Percentiles rank a stretch among this genome's conserved stretches.
phyloP scores from a whole-genome alignment of 2,888 invertebrate genomes.

The Nesidiocoris tenuis region DNA sequence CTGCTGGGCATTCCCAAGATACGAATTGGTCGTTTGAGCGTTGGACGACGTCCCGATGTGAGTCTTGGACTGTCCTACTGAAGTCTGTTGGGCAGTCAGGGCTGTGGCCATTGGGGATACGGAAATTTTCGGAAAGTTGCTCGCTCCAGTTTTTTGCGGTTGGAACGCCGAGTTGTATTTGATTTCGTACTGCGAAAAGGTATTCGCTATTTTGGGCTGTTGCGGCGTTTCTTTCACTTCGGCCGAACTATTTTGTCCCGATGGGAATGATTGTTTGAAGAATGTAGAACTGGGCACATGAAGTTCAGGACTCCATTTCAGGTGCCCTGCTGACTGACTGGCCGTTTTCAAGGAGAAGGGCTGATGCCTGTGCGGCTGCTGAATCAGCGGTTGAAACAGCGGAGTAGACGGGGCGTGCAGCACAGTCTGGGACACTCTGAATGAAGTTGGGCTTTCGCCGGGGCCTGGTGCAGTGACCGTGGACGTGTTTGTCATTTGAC shows the following conservation, averaged over 20 bases:
- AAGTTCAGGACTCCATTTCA: background rate
- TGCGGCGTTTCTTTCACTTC: no score
- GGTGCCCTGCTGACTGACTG: background rate
- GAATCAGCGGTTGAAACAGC: background rate
- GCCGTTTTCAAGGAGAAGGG: background rate
- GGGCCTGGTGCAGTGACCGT: background rate
- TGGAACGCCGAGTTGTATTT: background rate
- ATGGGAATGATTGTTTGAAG: constrained; percentile 1
- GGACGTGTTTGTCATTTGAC: background rate
- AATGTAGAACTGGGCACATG: constrained; percentile 10
- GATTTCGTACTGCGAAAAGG: background rate
- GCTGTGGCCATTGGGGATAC: background rate
- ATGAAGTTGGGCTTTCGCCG: background rate
- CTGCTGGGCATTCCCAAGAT: background rate
- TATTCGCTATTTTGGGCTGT: no score
- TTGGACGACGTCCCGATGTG: background rate
- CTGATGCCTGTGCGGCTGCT: background rate
- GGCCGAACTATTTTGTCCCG: no score
- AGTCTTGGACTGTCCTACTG: background rate
- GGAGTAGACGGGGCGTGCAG: background rate
- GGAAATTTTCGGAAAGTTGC: background rate
- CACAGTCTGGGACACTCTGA: constrained; percentile 11
- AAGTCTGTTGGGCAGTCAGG: background rate
- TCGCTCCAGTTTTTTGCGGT: background rate
- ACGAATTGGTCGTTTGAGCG: constrained; percentile 5